phyloP scores from a whole-genome alignment of 2,797 vertebrate genomes.

The Urosaurus nigricauda region DNA sequence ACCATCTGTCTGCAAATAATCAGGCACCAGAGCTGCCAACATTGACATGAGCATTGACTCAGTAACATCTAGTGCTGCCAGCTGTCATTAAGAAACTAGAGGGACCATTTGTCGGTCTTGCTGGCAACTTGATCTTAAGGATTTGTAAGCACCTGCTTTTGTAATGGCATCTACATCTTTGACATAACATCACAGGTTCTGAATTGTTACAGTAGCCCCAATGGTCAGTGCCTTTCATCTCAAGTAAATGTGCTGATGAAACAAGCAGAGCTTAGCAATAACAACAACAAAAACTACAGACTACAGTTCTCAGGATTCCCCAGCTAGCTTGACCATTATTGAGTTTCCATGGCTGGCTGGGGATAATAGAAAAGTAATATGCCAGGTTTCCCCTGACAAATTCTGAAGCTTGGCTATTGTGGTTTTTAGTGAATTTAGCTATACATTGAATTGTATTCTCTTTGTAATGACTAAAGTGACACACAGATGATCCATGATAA shows the following conservation, averaged over 20 bases:
- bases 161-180: not conserved
- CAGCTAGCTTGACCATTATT: too few relatives aligned
- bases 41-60: not conserved
- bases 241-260: not conserved
- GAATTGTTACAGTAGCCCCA: not conserved
- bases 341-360: too few relatives aligned
- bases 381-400: too few relatives aligned
- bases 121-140: not conserved
- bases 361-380: too few relatives aligned
- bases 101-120: not conserved
- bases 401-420: too few relatives aligned
- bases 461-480: not conserved
- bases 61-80: slow-evolving; percentile 10
- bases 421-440: not conserved
- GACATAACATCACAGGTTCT: not conserved
- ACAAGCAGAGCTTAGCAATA: not conserved
- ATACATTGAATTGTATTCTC: not conserved
- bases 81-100: slow-evolving; percentile 14
- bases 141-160: slow-evolving; percentile 1
- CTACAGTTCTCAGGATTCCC: too few relatives aligned
- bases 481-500: not conserved
- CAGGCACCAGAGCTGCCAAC: not conserved
- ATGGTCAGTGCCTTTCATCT: not conserved
- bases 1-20: slow-evolving; percentile 5
- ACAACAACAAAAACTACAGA: too few relatives aligned